Evolutionary conservation across 2,888 invertebrate genomes (phyloP).

Genomic region (Lepeophtheirus nordmannii): DNA sequence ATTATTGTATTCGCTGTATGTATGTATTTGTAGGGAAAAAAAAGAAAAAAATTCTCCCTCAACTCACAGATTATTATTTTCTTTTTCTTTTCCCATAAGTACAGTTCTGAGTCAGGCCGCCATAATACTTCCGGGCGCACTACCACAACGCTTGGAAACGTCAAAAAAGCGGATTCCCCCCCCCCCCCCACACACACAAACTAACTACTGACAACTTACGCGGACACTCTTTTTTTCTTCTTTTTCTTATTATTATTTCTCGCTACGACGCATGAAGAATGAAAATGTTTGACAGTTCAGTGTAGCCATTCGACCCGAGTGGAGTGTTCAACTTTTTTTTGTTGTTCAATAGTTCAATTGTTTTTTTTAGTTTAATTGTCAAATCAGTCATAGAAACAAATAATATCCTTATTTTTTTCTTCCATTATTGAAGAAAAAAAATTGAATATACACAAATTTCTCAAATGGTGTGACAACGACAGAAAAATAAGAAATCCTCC

Average conservation of each 20-base stretch:
- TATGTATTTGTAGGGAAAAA: too few relatives aligned
- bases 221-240: slow-evolving; percentile 1
- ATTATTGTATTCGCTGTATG: too few relatives aligned
- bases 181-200: neutral
- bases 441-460: neutral
- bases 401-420: neutral
- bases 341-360: neutral
- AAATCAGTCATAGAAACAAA: too few relatives aligned
- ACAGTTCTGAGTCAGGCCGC: neutral
- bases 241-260: slow-evolving; percentile 4
- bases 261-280: neutral
- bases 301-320: neutral
- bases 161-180: neutral
- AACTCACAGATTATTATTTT: too few relatives aligned
- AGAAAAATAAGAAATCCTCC: neutral
- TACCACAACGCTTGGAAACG: neutral
- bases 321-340: neutral
- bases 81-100: too few relatives aligned
- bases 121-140: slow-evolving; percentile 1
- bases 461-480: neutral
- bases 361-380: neutral
- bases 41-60: too few relatives aligned
- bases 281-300: slow-evolving; percentile 4
- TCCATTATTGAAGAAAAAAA: neutral
- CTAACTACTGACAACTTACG: neutral